A percentile compares a stretch with the other conserved stretches of the same genome.
These are phyloP conservation scores for Cartodere bifasciata DNA, from an alignment of 2,888 invertebrate genomes.

Conservation along the genomic window DNA sequence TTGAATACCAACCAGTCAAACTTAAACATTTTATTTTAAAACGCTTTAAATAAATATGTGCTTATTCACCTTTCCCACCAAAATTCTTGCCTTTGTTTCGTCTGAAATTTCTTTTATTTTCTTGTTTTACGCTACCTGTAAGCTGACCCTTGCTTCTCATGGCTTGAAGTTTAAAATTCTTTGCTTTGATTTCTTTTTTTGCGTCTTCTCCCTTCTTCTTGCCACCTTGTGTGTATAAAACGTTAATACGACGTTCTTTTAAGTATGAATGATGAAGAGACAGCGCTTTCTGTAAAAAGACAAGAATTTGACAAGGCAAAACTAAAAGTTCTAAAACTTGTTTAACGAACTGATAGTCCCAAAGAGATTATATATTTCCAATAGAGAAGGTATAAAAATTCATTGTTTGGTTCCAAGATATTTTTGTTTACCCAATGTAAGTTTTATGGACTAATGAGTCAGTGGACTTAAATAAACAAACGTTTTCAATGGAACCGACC, in stretches of 20 bases:
- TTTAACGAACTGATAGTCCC: conserved; percentile 2
- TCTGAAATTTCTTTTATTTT: conserved; percentile 26
- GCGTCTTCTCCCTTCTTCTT: conserved; percentile 28
- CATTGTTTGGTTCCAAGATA: background rate
- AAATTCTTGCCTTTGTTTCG: too few relatives aligned
- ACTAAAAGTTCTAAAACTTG: conserved; percentile 4
- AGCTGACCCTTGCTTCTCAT: conserved; percentile 33
- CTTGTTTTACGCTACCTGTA: conserved; percentile 28
- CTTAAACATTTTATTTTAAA: too few relatives aligned
- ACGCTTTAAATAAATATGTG: too few relatives aligned
- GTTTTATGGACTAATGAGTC: too few relatives aligned
- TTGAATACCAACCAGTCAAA: too few relatives aligned
- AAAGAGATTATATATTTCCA: background rate
- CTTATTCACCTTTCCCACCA: too few relatives aligned
- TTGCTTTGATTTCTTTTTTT: conserved; percentile 28
- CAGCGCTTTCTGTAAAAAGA: conserved; percentile 34
- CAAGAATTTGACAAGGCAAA: conserved; percentile 7
- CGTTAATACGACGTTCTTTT: conserved; percentile 33
- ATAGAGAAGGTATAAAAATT: background rate
- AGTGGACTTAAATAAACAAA: too few relatives aligned
- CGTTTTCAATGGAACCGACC: too few relatives aligned
- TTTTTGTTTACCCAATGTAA: background rate
- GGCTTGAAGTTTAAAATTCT: conserved; percentile 35
- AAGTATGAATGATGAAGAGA: conserved; percentile 33
- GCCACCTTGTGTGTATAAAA: conserved; percentile 32